Conservation (phyloP, 2,113 vertebrate genomes). For the Gymnarchus niloticus region DNA sequence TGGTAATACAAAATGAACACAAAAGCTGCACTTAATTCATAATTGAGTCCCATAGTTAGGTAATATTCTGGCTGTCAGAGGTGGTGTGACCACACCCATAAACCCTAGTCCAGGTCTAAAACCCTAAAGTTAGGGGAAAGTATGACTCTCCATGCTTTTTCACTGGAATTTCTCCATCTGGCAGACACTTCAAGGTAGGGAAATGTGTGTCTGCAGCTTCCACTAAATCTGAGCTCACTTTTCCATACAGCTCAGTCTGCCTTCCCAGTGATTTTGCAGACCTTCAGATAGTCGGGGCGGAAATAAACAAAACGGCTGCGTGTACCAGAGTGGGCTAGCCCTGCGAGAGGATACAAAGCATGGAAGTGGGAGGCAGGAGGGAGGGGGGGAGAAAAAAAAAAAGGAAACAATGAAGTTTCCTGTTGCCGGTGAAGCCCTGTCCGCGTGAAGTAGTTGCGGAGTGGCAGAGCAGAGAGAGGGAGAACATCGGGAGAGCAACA, state of each 20-base stretch:
- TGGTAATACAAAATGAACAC: not conserved
- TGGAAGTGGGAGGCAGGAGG: conserved; percentile 56
- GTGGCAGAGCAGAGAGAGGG: not conserved
- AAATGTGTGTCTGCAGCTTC: conserved; percentile 12
- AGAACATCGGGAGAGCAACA: not conserved
- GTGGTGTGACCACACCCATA: conserved; percentile 27
- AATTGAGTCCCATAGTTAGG: not conserved
- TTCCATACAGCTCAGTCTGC: not conserved
- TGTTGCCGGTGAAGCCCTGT: conserved; percentile 43
- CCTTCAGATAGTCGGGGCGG: not conserved
- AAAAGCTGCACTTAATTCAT: not conserved
- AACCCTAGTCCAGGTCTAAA: conserved; percentile 28
- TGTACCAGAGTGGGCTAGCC: not conserved
- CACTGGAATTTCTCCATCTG: conserved; percentile 23
- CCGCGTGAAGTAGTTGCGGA: conserved; percentile 16
- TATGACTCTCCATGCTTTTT: conserved; percentile 16
- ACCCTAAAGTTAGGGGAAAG: conserved; percentile 15
- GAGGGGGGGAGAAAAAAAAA: not conserved
- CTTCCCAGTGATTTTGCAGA: not conserved
- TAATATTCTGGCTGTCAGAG: not conserved
- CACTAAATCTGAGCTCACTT: not conserved
- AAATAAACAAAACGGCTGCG: not conserved
- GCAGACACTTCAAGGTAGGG: not conserved
- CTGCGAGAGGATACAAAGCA: conserved; percentile 40
- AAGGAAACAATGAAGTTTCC: conserved; percentile 51